A percentile compares a stretch with the other conserved stretches of the same genome.
phyloP scores from a whole-genome alignment of 2,888 invertebrate genomes.

The Pseudococcus viburni region DNA sequence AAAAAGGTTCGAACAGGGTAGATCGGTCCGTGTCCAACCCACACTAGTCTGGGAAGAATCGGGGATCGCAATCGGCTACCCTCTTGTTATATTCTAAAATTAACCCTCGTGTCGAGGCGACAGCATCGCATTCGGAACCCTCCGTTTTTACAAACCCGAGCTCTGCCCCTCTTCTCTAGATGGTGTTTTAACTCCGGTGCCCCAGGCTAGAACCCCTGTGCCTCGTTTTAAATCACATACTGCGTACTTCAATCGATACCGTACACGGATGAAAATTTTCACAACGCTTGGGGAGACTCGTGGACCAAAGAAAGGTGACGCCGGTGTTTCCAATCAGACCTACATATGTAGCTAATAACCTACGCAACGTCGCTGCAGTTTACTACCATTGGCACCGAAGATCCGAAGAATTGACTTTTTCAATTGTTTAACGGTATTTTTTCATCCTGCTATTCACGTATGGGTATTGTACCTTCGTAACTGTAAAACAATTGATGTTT shows the following conservation, averaged over 20 bases:
- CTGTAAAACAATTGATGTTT: background rate
- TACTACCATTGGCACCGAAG: background rate
- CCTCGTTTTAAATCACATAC: conserved; percentile 39
- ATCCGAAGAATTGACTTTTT: background rate
- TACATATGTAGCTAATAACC: too few relatives aligned
- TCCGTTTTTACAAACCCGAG: conserved; percentile 34
- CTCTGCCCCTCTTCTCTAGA: background rate
- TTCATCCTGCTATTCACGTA: background rate
- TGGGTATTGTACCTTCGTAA: background rate
- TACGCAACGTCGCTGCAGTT: background rate
- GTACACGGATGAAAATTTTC: background rate
- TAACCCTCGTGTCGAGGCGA: conserved; percentile 28
- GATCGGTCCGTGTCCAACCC: background rate
- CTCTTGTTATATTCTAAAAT: conserved; percentile 46
- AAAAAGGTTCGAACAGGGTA: conserved; percentile 20
- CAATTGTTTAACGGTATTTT: background rate
- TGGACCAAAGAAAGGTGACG: background rate
- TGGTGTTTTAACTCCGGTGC: conserved; percentile 6
- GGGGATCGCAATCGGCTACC: conserved; percentile 23
- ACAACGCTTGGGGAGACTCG: background rate
- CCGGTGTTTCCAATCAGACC: background rate
- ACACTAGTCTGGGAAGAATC: conserved; percentile 24
- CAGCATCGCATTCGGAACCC: background rate
- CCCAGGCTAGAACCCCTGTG: conserved; percentile 40
- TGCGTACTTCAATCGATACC: background rate